Evolutionary conservation across 2,797 vertebrate species (phyloP).

Genomic region (Novumbra hubbsi): DNA sequence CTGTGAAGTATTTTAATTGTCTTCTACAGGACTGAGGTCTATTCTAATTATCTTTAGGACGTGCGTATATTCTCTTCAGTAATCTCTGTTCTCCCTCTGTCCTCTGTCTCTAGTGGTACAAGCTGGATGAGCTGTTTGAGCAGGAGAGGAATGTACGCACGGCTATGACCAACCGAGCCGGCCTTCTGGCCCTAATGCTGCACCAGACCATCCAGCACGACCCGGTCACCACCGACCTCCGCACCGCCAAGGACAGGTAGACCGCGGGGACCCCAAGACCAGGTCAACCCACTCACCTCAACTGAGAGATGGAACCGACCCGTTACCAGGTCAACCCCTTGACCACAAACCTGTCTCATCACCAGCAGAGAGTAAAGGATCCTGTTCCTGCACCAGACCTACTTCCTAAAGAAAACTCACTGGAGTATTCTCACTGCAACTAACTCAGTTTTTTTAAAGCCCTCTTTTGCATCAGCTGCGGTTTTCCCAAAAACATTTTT

Average conservation of each 20-base stretch:
- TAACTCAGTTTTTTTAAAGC: too few species aligned
- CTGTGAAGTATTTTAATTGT: too few species aligned
- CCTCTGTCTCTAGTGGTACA: conserved; percentile 82
- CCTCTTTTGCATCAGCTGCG: too few species aligned
- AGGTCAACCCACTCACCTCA: neutral
- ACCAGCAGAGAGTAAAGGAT: too few species aligned
- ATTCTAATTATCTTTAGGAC: neutral
- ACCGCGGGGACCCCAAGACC: neutral
- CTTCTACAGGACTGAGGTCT: neutral
- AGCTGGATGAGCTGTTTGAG: conserved; percentile 90
- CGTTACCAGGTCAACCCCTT: too few species aligned
- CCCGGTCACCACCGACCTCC: conserved; percentile 85
- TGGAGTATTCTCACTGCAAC: too few species aligned
- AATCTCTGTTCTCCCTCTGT: neutral
- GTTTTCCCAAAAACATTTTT: too few species aligned
- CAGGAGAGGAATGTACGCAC: conserved; percentile 89
- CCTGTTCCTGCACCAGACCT: too few species aligned
- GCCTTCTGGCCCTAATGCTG: conserved; percentile 88
- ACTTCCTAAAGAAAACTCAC: too few species aligned
- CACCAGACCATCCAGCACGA: conserved; percentile 94
- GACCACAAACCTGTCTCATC: too few species aligned
- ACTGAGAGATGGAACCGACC: conserved; percentile 8
- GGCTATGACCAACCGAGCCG: conserved; percentile 89
- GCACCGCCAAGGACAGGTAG: conserved; percentile 80
- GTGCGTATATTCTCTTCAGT: neutral